These are phyloP conservation scores for Tipula confusa DNA, from an alignment of 2,888 invertebrate species.

Conservation along the genomic window DNA sequence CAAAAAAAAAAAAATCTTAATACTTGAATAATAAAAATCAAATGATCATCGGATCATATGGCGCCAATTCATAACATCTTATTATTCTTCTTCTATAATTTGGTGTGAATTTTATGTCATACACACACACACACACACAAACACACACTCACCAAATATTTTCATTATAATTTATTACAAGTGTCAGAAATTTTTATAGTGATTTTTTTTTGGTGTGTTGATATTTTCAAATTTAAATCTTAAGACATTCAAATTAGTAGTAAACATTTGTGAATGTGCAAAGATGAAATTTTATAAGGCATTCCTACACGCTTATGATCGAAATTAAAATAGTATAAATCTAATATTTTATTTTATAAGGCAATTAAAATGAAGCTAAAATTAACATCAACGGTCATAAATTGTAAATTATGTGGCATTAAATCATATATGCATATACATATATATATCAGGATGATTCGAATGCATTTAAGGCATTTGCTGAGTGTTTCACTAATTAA, in stretches of 20 bases:
- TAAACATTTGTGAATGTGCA: neutral
- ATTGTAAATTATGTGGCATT: neutral
- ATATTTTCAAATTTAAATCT: neutral
- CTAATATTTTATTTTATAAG: neutral
- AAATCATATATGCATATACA: neutral
- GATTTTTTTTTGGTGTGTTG: neutral
- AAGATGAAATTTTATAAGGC: neutral
- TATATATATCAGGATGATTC: no score
- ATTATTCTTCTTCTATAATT: neutral
- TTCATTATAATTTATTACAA: neutral
- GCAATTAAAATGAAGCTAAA: neutral
- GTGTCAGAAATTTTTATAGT: neutral
- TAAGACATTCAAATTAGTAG: neutral
- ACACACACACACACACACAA: neutral
- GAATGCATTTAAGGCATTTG: neutral
- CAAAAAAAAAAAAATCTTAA: neutral
- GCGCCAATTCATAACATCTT: neutral
- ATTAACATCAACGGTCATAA: neutral
- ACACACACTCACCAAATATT: neutral
- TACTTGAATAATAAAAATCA: slow-evolving; percentile 4
- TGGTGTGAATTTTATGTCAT: neutral
- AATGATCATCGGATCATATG: slow-evolving; percentile 17
- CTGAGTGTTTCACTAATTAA: neutral
- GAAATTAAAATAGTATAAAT: neutral
- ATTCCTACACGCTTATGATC: neutral